A percentile compares a stretch with the other conserved stretches of the same genome.
phyloP scores from a whole-genome alignment of 2,888 invertebrate genomes.

The Drosophila koepferae region DNA sequence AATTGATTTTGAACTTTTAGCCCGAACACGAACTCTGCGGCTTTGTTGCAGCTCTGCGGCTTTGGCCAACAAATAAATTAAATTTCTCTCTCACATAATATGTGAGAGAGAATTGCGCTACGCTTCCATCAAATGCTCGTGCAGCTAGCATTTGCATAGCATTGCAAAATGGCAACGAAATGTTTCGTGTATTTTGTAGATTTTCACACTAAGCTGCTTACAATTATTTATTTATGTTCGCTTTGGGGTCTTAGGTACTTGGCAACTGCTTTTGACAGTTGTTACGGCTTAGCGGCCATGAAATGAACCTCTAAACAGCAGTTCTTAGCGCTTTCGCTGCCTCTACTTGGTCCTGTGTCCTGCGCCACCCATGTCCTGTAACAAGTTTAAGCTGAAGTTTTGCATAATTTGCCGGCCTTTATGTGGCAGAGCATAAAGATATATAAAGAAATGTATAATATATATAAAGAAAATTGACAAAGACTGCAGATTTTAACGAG shows the following conservation, averaged over 20 bases:
- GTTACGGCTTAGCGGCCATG: constrained; percentile 62
- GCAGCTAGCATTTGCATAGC: constrained; percentile 46
- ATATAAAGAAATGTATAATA: too few species aligned
- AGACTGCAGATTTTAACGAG: too few species aligned
- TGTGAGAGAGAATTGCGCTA: constrained; percentile 27
- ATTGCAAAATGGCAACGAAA: constrained; percentile 35
- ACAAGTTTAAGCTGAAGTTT: constrained; percentile 43
- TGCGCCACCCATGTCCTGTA: constrained; percentile 5
- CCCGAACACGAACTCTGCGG: background rate
- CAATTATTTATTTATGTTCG: constrained; percentile 72
- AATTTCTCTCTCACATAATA: constrained; percentile 54
- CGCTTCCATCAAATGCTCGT: background rate
- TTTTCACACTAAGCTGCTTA: constrained; percentile 61
- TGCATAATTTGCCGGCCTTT: constrained; percentile 50
- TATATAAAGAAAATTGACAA: constrained; percentile 5
- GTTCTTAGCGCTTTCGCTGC: constrained; percentile 21
- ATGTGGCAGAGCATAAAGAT: constrained; percentile 2
- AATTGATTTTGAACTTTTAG: constrained; percentile 45
- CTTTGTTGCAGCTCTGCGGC: constrained; percentile 36
- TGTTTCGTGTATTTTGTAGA: constrained; percentile 19
- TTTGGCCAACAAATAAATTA: constrained; percentile 59
- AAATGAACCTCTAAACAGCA: constrained; percentile 53
- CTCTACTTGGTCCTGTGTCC: constrained; percentile 1
- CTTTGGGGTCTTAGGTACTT: constrained; percentile 39
- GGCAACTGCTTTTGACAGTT: constrained; percentile 58